Conservation (phyloP, 53 echinoderm and acorn worm genomes). For the Actinopyga echinites region DNA sequence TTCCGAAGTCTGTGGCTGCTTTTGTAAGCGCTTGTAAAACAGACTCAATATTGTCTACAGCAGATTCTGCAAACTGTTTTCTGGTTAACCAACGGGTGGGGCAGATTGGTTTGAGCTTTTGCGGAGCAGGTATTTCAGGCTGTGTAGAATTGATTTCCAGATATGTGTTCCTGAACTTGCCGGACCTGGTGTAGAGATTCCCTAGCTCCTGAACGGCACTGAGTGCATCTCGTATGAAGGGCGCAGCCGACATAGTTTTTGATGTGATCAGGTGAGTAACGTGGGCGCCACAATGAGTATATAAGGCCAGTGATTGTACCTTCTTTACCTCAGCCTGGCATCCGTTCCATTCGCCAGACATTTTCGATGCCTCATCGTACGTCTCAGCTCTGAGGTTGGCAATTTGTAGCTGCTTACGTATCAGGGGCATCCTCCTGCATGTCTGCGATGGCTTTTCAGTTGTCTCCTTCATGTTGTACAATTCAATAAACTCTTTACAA, state of each 20-base stretch:
- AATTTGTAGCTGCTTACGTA: constrained; percentile 1
- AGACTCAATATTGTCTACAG: background rate
- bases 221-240: no score
- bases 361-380: no score
- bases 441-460: background rate
- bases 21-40: background rate
- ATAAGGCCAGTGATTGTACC: no score
- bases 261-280: no score
- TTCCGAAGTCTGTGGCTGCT: background rate
- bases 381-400: constrained; percentile 26
- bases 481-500: no score
- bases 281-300: no score
- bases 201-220: background rate
- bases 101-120: background rate
- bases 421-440: constrained; percentile 17
- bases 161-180: background rate
- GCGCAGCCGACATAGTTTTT: no score
- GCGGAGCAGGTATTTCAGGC: background rate
- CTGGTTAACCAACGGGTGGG: no score
- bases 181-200: background rate
- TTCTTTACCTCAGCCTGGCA: no score
- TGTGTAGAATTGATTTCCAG: background rate
- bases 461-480: constrained; percentile 37
- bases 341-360: no score
- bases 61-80: background rate